phyloP scores from a whole-genome alignment of 2,797 vertebrate genomes.

The Gallinago solitaria region DNA sequence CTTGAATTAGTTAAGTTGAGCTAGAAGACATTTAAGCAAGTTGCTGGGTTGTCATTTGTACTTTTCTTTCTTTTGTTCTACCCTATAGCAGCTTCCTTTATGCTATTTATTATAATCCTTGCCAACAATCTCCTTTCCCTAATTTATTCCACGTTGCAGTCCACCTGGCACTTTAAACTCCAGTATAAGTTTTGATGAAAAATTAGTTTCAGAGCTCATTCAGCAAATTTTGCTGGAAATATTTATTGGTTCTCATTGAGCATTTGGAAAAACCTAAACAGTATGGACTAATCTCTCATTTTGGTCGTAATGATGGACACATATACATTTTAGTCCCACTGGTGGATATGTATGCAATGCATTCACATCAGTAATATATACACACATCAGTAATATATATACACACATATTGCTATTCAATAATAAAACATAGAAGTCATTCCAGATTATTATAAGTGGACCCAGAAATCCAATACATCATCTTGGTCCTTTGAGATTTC shows the following conservation, averaged over 20 bases:
- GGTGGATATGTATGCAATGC: not conserved
- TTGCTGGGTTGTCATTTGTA: not conserved
- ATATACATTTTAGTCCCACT: not conserved
- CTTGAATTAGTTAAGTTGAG: not conserved
- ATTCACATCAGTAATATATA: not conserved
- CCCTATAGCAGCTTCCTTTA: not conserved
- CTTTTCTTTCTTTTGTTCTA: not conserved
- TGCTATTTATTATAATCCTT: not conserved
- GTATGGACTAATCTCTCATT: not conserved
- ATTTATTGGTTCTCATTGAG: not conserved
- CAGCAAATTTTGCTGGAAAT: not conserved
- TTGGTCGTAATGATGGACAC: not conserved
- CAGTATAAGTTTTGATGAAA: not conserved
- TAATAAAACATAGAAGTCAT: constrained; percentile 21
- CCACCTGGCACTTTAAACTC: not conserved
- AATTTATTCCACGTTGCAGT: not conserved
- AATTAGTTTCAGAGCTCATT: not conserved
- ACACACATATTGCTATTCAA: not conserved
- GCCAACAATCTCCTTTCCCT: not conserved
- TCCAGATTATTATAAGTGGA: not conserved
- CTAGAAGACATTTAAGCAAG: not conserved
- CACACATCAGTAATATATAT: not conserved
- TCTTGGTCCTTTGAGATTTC: constrained; percentile 12
- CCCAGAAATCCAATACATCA: not conserved
- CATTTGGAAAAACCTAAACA: not conserved